These are phyloP conservation scores for Temnothorax ravouxi DNA, from an alignment of 2,888 invertebrate species.

Conservation along the genomic window DNA sequence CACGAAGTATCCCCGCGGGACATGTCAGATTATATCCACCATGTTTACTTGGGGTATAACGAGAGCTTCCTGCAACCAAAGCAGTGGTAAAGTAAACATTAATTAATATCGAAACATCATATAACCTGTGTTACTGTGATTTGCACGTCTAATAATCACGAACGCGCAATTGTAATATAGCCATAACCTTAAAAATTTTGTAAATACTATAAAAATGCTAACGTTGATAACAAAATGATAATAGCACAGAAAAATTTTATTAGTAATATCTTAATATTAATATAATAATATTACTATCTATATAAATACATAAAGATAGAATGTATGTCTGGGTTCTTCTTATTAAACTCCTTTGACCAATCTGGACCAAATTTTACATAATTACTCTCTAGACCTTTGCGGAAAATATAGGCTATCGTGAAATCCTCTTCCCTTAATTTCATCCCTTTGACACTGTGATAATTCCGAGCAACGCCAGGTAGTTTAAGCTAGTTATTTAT, in stretches of 20 bases:
- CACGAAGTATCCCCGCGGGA: slow-evolving; percentile 18
- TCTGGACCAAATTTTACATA: too few relatives aligned
- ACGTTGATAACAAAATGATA: not conserved
- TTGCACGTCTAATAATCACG: not conserved
- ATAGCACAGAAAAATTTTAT: not conserved
- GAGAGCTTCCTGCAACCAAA: slow-evolving; percentile 27
- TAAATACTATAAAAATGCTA: not conserved
- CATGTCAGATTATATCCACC: slow-evolving; percentile 22
- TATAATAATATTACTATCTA: not conserved
- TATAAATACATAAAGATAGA: too few relatives aligned
- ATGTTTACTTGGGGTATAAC: slow-evolving; percentile 33
- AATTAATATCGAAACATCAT: slow-evolving; percentile 35
- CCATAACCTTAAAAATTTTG: not conserved
- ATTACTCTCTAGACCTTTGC: too few relatives aligned
- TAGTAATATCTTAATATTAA: not conserved
- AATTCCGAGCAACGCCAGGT: too few relatives aligned
- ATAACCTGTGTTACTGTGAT: not conserved
- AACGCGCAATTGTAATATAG: not conserved
- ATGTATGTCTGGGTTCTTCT: too few relatives aligned
- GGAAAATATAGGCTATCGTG: too few relatives aligned
- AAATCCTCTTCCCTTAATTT: too few relatives aligned
- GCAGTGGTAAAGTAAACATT: slow-evolving; percentile 17
- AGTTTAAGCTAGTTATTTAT: not conserved
- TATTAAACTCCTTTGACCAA: too few relatives aligned
- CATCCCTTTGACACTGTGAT: too few relatives aligned